Evolutionary conservation across 2,797 vertebrate genomes (phyloP), one percentile per base, ranked within the genome.

Genomic region (Sebastes taczanowskii): DNA sequence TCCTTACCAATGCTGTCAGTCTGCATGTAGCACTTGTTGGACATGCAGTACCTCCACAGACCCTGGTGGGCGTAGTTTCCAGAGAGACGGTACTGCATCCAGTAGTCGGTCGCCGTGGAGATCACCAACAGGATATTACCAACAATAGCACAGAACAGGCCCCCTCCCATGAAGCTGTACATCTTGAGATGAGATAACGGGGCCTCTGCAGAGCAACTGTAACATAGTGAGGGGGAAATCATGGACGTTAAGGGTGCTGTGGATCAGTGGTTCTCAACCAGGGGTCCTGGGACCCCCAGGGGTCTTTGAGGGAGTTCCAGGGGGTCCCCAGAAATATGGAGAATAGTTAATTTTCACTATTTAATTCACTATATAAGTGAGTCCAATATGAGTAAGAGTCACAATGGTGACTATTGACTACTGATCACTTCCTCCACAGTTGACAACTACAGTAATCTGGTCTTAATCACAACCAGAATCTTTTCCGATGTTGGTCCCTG

Each of bases 91-190:
- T 97, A 97, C 87, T 98, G 97, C 97, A 98, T 97, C 97, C 97
- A 98, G 94, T 97, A 97, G 87, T 98, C 97, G 0, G 97, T 98
- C 0, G 96, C 96, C 0, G 97, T 97, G 88, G 97, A 97, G 77
- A 97, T 96, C 84, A 96, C 95, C 89, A 98, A 77, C n/a, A 98
- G 95, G 88, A 98, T 96, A 77, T 97, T 97, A 20, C 96, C 97
- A 80, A 97, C 96, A n/a, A 97, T 94, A 86, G 96, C 97, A 79
- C 97, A 98, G 94, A 97, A 97, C 42, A 98, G 94, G 58, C 97
- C 97, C 11, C 97, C 97, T 79, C 97, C 96, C 97, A 97, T 97
- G 90, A 98, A 97, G 86, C 97, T 97, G 93, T 97, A 97, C 97
- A 97, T 97, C 93, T 89, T 95, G 87, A 94, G 90, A 65, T 89